These are phyloP conservation scores for Shargacucullia verbasci DNA, from an alignment of 2,888 invertebrate species.

Conservation along the genomic window DNA sequence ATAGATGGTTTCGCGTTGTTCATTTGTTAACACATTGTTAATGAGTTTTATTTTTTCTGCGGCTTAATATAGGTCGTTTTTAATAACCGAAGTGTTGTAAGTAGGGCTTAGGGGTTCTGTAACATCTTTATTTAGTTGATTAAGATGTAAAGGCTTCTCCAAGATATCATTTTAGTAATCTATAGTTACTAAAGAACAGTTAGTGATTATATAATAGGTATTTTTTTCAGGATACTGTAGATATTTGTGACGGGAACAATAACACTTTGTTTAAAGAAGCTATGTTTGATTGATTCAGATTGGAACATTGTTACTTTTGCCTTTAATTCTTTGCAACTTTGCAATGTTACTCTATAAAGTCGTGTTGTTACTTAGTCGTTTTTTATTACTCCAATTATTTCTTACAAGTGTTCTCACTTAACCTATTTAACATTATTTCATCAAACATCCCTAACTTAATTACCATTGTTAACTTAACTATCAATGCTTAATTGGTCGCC, in stretches of 20 bases:
- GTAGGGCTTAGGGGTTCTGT: constrained; percentile 15
- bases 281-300: too few species aligned
- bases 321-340: too few species aligned
- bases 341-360: too few species aligned
- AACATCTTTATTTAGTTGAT: constrained; percentile 24
- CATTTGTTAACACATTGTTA: constrained; percentile 43
- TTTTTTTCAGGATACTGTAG: too few species aligned
- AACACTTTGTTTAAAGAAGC: too few species aligned
- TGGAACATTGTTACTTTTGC: too few species aligned
- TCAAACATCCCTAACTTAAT: constrained; percentile 14
- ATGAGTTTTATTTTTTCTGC: constrained; percentile 35
- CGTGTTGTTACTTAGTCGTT: too few species aligned
- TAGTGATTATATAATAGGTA: too few species aligned
- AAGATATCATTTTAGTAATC: constrained; percentile 8
- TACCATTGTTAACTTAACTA: constrained; percentile 15
- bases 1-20: constrained; percentile 19
- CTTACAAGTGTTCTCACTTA: constrained; percentile 5
- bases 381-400: constrained; percentile 9
- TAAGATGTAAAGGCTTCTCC: constrained; percentile 23
- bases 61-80: constrained; percentile 16
- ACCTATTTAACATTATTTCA: constrained; percentile 7
- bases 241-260: too few species aligned
- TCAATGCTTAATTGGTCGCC: constrained; percentile 11
- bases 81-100: constrained; percentile 31
- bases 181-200: too few species aligned